A percentile compares a stretch with the other conserved stretches of the same genome.
Evolutionary conservation across 2,888 invertebrate genomes (phyloP).

Genomic region (Heteromurus nitidus): DNA sequence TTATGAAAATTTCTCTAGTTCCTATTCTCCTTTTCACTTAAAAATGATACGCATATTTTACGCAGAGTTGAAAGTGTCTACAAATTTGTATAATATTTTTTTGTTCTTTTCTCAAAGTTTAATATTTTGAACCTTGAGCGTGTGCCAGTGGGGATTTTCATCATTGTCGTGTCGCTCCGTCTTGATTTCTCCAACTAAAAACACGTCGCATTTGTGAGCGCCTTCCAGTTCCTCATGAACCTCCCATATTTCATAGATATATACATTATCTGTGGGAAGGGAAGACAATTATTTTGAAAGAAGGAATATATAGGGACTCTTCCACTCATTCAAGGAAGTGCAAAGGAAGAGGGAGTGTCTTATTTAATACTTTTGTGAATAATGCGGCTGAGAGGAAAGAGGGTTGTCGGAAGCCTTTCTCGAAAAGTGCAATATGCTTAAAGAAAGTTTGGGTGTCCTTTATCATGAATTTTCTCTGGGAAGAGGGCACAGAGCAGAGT

Average conservation of each 20-base stretch:
- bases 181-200: neutral
- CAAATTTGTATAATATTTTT: constrained; percentile 21
- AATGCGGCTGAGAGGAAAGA: constrained; percentile 8
- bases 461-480: constrained; percentile 43
- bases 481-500: too few species aligned
- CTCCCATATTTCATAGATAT: too few species aligned
- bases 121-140: constrained; percentile 3
- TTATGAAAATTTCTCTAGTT: too few species aligned
- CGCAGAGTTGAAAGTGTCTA: too few species aligned
- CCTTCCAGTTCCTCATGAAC: neutral
- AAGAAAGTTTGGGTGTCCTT: constrained; percentile 41
- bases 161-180: constrained; percentile 35
- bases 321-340: neutral
- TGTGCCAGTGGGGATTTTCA: constrained; percentile 25
- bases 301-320: neutral
- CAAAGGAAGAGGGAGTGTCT: constrained; percentile 10
- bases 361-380: constrained; percentile 17
- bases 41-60: too few species aligned
- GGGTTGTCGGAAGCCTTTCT: constrained; percentile 27
- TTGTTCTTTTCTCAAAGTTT: constrained; percentile 3
- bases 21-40: too few species aligned
- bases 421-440: constrained; percentile 16
- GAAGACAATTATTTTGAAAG: constrained; percentile 40
- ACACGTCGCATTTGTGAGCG: neutral
- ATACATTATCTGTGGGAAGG: constrained; percentile 24